Base-by-base conservation (phyloP, 1,140 invertebrate genomes). In the Platorchestia sp. region DNA sequence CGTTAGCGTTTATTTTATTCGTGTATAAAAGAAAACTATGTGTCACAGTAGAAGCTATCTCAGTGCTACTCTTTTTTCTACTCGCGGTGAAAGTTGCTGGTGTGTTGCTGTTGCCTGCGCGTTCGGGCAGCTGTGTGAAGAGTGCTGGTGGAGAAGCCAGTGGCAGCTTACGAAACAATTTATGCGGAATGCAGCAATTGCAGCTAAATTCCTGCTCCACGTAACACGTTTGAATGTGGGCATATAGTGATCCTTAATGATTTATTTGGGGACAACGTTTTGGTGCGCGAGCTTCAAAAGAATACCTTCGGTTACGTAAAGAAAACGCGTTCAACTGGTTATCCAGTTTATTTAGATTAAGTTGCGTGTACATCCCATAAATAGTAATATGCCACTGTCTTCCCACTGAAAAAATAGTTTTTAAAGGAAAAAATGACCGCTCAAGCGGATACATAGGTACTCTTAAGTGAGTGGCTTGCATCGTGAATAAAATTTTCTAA, bases 401-500 rank as follows among this genome's bases (percentile, higher is more conserved):
- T 89, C 87, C 87, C 87, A 44, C 14, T 42, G 87, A 42, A 5
- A 42, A 14, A 27, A 89, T 89, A 44, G 43, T 89, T 89, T 89
- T 36, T 75, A 75, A 89, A 10, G 87, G 87, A 41, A 89, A 36
- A 42, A 42, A 89, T 44, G 36, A 89, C 43, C 42, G 87, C 43
- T 41, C 42, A 44, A 14, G 36, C n/a, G 42, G 43, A 89, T 42
- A 89, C 10, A 42, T 89, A 41, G 27, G n/a, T 44, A 42, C 43
- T 41, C 41, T 86, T 89, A 44, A 89, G 87, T 89, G 87, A 89
- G n/a, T 89, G 87, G 87, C 87, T 89, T 44, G 43, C 87, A 89
- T 89, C 87, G 87, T 89, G 87, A 89, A 89, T 89, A 89, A 89
- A 89, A 89, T 44, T 89, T 89, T 89, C 43, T 89, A 42, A 36